Conservation (phyloP, 2,888 invertebrate genomes). For the Fabriciana adippe region DNA sequence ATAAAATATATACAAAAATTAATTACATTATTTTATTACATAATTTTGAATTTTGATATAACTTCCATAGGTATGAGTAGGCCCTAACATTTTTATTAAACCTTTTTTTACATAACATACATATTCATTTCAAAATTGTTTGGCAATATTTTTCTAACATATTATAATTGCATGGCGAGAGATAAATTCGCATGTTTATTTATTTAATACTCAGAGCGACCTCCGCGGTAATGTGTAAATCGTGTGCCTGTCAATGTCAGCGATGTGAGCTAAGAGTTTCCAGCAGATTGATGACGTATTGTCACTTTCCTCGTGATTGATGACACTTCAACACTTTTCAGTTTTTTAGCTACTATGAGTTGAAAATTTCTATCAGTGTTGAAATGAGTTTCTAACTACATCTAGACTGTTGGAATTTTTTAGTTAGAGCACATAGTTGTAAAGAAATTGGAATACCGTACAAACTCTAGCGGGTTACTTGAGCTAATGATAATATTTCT, state of each 20-base stretch:
- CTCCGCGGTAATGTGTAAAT: constrained; percentile 39
- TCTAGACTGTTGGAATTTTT: neutral
- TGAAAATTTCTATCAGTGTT: constrained; percentile 16
- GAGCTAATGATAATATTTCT: neutral
- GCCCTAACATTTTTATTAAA: neutral
- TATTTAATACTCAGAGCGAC: constrained; percentile 25
- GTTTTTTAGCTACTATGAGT: constrained; percentile 17
- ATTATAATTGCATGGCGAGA: constrained; percentile 1
- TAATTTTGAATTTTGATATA: constrained; percentile 53
- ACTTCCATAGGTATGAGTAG: neutral
- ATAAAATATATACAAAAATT: neutral
- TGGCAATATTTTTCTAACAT: neutral
- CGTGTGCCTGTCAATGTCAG: constrained; percentile 45
- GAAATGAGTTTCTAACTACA: constrained; percentile 21
- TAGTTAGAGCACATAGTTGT: neutral
- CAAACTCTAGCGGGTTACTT: neutral
- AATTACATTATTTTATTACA: constrained; percentile 31
- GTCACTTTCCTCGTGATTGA: constrained; percentile 60
- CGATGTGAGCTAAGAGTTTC: constrained; percentile 49
- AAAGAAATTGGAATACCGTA: too few relatives aligned
- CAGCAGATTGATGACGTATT: constrained; percentile 63
- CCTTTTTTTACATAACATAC: neutral
- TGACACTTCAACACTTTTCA: constrained; percentile 47
- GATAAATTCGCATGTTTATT: constrained; percentile 11
- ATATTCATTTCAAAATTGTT: neutral